Conservation (phyloP, 2,888 invertebrate species). For the Sarcophaga carnaria region DNA sequence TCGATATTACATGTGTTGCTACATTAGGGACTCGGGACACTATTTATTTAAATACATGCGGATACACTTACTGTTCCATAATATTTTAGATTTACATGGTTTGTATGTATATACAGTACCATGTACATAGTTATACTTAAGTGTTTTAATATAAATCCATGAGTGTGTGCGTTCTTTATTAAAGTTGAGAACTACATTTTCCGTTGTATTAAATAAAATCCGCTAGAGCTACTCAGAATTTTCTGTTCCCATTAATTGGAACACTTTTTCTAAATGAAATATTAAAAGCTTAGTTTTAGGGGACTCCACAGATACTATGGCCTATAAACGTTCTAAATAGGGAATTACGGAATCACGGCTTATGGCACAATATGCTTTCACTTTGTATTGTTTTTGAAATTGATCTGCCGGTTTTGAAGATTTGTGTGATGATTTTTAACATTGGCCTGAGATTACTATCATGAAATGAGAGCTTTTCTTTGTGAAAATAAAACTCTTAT, state of each 20-base stretch:
- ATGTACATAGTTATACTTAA: not conserved
- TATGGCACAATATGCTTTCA: too few species aligned
- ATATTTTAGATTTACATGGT: not conserved
- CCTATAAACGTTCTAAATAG: too few species aligned
- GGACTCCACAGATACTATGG: too few species aligned
- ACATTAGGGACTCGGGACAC: slow-evolving; percentile 4
- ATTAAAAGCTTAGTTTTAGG: too few species aligned
- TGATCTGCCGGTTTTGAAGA: too few species aligned
- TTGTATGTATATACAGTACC: not conserved
- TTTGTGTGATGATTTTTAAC: too few species aligned
- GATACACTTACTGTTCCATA: not conserved
- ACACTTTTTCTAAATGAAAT: too few species aligned
- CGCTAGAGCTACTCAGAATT: not conserved
- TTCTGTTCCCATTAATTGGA: not conserved
- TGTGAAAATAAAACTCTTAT: too few species aligned
- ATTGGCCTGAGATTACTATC: too few species aligned
- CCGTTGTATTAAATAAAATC: not conserved
- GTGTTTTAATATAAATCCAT: not conserved
- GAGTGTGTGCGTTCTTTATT: not conserved
- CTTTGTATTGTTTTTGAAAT: too few species aligned
- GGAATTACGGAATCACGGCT: too few species aligned
- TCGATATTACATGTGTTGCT: slow-evolving; percentile 27
- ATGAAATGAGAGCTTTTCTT: too few species aligned
- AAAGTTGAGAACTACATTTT: not conserved
- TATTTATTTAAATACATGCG: not conserved